Conservation (phyloP, 2,113 vertebrate species). For the Peucedramus taeniatus region DNA sequence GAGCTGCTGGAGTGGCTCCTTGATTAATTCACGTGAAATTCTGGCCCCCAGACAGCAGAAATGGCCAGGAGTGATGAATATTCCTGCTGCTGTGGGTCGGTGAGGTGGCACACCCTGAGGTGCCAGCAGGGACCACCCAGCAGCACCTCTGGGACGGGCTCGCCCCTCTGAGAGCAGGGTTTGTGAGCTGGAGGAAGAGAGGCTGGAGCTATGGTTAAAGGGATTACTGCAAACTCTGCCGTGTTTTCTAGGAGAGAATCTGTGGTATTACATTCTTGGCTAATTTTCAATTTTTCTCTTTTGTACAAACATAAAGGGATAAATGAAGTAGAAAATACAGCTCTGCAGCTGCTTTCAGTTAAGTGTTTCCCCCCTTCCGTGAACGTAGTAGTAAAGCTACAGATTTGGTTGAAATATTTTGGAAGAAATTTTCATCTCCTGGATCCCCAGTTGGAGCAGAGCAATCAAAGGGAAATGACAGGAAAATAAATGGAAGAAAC, state of each 20-base stretch:
- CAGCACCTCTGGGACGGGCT: neutral
- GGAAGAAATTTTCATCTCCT: neutral
- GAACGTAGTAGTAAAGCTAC: neutral
- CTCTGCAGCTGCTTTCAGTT: neutral
- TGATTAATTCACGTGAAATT: too few relatives aligned
- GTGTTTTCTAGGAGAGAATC: neutral
- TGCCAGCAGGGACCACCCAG: neutral
- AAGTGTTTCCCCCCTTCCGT: neutral
- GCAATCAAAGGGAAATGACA: neutral
- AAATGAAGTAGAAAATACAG: neutral
- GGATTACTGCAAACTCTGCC: neutral
- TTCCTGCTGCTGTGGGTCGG: rapidly evolving
- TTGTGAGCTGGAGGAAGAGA: neutral
- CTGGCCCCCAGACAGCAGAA: neutral
- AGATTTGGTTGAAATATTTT: neutral
- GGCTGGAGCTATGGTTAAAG: neutral
- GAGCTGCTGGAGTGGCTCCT: neutral
- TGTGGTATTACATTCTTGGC: neutral
- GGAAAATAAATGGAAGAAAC: slow-evolving; percentile 5
- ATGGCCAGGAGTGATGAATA: rapidly evolving
- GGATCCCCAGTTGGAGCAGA: neutral
- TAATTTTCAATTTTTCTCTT: slow-evolving; percentile 5
- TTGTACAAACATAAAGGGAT: slow-evolving; percentile 16
- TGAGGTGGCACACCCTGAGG: rapidly evolving
- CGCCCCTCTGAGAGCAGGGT: rapidly evolving